Evolutionary conservation across 2,888 invertebrate species (phyloP).

Genomic region (Drosophila pseudotakahashii): DNA sequence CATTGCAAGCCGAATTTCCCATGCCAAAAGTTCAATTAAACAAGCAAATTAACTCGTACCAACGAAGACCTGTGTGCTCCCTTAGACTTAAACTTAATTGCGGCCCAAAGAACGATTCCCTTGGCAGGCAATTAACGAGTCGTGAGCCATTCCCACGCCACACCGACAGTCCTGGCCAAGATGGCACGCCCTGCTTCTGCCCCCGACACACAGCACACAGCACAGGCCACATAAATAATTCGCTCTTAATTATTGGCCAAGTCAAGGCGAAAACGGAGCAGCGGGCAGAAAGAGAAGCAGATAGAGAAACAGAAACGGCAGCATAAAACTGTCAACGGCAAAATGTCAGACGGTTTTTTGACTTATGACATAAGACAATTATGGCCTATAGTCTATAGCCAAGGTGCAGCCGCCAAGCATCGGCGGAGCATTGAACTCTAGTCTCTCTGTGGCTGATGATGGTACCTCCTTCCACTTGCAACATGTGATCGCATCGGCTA

Average conservation of each 20-base stretch:
- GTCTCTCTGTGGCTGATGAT: constrained; percentile 2
- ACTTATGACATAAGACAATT: constrained; percentile 78
- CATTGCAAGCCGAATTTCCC: not conserved
- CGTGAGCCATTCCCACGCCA: constrained; percentile 50
- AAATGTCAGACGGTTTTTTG: constrained; percentile 58
- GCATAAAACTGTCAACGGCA: constrained; percentile 63
- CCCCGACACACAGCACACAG: not conserved
- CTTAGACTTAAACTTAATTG: constrained; percentile 17
- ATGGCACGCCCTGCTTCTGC: constrained; percentile 35
- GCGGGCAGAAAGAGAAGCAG: not conserved
- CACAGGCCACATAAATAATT: constrained; percentile 48
- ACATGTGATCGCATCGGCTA: constrained; percentile 31
- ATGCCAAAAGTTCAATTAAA: constrained; percentile 28
- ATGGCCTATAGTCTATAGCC: constrained; percentile 24
- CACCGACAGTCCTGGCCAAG: constrained; percentile 18
- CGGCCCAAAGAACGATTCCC: constrained; percentile 22
- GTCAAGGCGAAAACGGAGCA: constrained; percentile 29
- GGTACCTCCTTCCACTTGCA: constrained; percentile 25
- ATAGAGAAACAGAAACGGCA: constrained; percentile 28
- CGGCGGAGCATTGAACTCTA: constrained; percentile 82
- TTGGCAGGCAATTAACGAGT: constrained; percentile 33
- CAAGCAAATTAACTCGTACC: constrained; percentile 11
- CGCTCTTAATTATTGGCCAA: constrained; percentile 54
- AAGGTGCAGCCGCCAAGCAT: constrained; percentile 59
- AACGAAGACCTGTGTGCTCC: constrained; percentile 8